Evolutionary conservation across 2,888 invertebrate species (phyloP).

Genomic region (Agrotis clavis): DNA sequence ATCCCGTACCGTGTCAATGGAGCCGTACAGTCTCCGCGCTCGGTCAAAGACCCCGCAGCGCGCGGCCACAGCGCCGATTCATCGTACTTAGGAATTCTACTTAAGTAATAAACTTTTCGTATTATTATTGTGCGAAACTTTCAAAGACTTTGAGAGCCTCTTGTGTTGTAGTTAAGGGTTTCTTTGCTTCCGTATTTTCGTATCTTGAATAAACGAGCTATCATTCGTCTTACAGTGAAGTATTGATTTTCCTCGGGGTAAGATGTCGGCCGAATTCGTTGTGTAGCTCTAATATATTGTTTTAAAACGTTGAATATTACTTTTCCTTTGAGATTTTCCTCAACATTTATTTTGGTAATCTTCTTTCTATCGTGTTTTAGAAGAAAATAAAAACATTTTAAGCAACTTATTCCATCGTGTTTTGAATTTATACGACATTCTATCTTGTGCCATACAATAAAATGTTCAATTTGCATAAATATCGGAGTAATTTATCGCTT

Average conservation of each 20-base stretch:
- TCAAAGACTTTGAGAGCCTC: slow-evolving; percentile 35
- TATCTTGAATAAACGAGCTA: background rate
- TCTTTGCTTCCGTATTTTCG: slow-evolving; percentile 49
- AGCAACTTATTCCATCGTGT: background rate
- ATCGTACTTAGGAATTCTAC: slow-evolving; percentile 69
- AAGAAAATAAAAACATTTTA: background rate
- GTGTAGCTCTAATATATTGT: slow-evolving; percentile 45
- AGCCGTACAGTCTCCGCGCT: slow-evolving; percentile 68
- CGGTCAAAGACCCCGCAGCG: slow-evolving; percentile 69
- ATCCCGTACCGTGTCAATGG: slow-evolving; percentile 46
- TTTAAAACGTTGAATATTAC: slow-evolving; percentile 6
- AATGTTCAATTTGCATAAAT: too few species aligned
- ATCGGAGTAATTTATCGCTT: too few species aligned
- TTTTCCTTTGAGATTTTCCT: slow-evolving; percentile 13
- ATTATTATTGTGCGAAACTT: slow-evolving; percentile 65
- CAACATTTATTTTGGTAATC: background rate
- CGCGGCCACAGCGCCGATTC: slow-evolving; percentile 59
- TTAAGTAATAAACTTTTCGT: slow-evolving; percentile 65
- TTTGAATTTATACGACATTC: background rate
- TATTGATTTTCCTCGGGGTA: slow-evolving; percentile 57
- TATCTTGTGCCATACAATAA: too few species aligned
- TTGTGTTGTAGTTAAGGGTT: slow-evolving; percentile 49
- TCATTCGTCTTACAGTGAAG: slow-evolving; percentile 37
- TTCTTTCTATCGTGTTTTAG: slow-evolving; percentile 6
- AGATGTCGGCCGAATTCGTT: slow-evolving; percentile 53